Evolutionary conservation across 2,888 invertebrate genomes (phyloP).

Genomic region (Emmelina monodactyla): DNA sequence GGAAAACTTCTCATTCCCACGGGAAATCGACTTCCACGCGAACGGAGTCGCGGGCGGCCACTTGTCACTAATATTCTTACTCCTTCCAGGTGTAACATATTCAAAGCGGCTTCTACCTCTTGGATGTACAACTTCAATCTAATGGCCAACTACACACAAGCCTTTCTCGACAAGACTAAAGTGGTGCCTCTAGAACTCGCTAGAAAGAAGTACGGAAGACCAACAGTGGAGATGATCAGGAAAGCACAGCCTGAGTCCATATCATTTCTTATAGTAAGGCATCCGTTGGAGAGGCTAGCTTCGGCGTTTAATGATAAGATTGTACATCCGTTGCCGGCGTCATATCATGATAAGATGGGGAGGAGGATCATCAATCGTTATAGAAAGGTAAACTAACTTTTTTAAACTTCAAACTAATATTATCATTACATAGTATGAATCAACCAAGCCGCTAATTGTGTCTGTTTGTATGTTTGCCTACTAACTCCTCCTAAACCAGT

Average conservation of each 20-base stretch:
- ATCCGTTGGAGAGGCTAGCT: conserved; percentile 54
- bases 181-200: conserved; percentile 81
- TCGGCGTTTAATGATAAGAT: conserved; percentile 88
- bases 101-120: conserved; percentile 87
- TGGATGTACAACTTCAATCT: conserved; percentile 93
- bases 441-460: no score
- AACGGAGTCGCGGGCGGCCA: no score
- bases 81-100: conserved; percentile 77
- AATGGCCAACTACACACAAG: conserved; percentile 82
- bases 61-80: no score
- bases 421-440: no score
- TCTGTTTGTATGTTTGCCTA: no score
- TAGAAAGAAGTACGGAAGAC: conserved; percentile 80
- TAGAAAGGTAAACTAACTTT: conserved; percentile 69
- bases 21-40: no score
- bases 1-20: no score
- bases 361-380: conserved; percentile 79
- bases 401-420: no score
- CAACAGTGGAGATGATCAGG: conserved; percentile 74
- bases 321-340: conserved; percentile 81
- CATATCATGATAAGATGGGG: conserved; percentile 82
- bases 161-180: conserved; percentile 79
- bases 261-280: not conserved
- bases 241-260: conserved; percentile 51
- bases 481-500: no score